These are phyloP conservation scores for Boloria euphrosyne DNA, from an alignment of 2,888 invertebrate genomes.

Conservation along the genomic window DNA sequence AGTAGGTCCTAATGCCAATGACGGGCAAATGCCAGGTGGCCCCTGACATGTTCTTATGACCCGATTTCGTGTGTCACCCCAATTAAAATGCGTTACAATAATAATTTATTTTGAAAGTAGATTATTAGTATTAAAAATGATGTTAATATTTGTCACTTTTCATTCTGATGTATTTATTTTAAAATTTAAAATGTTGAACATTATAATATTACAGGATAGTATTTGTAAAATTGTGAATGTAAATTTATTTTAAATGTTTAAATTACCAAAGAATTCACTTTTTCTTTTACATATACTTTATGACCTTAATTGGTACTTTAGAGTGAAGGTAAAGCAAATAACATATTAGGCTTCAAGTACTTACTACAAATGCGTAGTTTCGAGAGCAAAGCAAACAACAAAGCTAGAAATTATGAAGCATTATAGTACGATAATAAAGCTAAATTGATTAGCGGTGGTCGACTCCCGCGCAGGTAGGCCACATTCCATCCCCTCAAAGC, in stretches of 20 bases:
- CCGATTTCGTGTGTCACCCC: constrained; percentile 44
- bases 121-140: constrained; percentile 32
- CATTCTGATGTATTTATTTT: not conserved
- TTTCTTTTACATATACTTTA: too few species aligned
- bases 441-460: constrained; percentile 80
- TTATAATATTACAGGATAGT: not conserved
- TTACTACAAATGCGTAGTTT: constrained; percentile 6
- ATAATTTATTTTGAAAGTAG: constrained; percentile 37
- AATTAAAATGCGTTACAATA: constrained; percentile 41
- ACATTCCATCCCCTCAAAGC: constrained; percentile 64
- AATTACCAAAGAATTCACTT: too few species aligned
- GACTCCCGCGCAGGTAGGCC: constrained; percentile 74
- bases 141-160: constrained; percentile 15
- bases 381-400: constrained; percentile 67
- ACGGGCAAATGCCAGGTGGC: constrained; percentile 44
- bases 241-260: not conserved
- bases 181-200: too few species aligned
- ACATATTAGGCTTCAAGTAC: too few species aligned
- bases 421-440: constrained; percentile 79
- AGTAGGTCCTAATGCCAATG: constrained; percentile 30
- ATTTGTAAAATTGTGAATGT: not conserved
- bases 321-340: too few species aligned
- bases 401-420: constrained; percentile 75
- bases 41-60: constrained; percentile 39
- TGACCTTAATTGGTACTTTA: too few species aligned